These are phyloP conservation scores for Anagyrus pseudococci DNA, from an alignment of 2,888 invertebrate genomes.

Conservation along the genomic window DNA sequence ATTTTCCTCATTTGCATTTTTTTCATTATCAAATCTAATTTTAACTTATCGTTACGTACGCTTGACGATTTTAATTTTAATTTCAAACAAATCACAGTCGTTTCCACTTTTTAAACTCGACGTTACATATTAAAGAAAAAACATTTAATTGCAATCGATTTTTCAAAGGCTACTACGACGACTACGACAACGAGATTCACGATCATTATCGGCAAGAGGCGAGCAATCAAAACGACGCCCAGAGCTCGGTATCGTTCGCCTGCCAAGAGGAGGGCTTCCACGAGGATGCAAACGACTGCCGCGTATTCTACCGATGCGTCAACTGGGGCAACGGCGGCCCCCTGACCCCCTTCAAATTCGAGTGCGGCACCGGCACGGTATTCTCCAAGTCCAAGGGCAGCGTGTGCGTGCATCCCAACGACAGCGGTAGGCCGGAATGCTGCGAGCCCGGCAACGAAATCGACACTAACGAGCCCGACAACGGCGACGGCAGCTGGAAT, in stretches of 20 bases:
- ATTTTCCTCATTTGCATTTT: neutral
- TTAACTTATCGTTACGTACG: neutral
- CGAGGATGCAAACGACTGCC: constrained; percentile 75
- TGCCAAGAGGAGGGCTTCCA: constrained; percentile 76
- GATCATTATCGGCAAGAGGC: constrained; percentile 31
- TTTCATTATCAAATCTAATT: neutral
- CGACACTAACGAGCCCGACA: constrained; percentile 44
- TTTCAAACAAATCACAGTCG: neutral
- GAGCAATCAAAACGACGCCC: constrained; percentile 24
- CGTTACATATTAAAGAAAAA: no score
- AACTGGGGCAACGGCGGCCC: constrained; percentile 65
- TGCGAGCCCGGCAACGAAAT: constrained; percentile 66
- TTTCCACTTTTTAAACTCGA: neutral
- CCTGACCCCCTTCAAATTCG: constrained; percentile 70
- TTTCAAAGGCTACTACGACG: constrained; percentile 25
- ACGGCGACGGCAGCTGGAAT: constrained; percentile 17
- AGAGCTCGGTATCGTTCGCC: constrained; percentile 54
- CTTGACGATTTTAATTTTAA: neutral
- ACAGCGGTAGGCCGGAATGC: constrained; percentile 75
- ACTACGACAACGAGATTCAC: constrained; percentile 36
- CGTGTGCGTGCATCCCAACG: constrained; percentile 75
- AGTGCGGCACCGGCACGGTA: constrained; percentile 78
- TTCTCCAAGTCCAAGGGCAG: constrained; percentile 66
- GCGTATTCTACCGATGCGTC: constrained; percentile 78
- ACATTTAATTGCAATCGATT: neutral